Conservation (phyloP, 2,888 invertebrate genomes). For the Petrolisthes cinctipes region DNA sequence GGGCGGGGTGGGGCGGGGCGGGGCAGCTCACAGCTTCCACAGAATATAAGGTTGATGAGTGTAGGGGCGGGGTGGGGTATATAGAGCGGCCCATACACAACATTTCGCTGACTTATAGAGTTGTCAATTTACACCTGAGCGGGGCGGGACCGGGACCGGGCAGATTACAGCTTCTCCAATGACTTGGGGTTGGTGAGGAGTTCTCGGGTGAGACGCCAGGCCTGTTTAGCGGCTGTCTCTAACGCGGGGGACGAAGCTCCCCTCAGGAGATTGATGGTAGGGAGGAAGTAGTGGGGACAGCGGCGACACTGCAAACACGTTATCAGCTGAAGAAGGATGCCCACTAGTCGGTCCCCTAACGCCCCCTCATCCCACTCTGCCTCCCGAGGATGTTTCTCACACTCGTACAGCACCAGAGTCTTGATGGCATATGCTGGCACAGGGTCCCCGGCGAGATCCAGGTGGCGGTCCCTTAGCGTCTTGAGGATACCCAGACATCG, state of each 20-base stretch:
- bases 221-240: constrained; percentile 93
- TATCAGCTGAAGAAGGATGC: constrained; percentile 92
- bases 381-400: constrained; percentile 94
- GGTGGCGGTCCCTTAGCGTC: constrained; percentile 88
- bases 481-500: constrained; percentile 90
- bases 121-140: not conserved
- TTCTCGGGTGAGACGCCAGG: constrained; percentile 91
- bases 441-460: constrained; percentile 82
- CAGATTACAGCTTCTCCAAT: constrained; percentile 84
- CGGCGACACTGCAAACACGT: constrained; percentile 95
- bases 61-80: not conserved
- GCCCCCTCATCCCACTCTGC: constrained; percentile 94
- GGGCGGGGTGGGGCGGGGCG: constrained; percentile 4
- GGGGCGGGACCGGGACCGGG: not conserved
- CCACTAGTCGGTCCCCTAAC: constrained; percentile 90
- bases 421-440: constrained; percentile 91
- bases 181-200: constrained; percentile 91
- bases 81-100: not conserved
- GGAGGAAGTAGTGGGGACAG: constrained; percentile 95
- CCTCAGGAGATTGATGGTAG: constrained; percentile 91
- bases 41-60: too few species aligned
- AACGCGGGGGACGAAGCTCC: constrained; percentile 89
- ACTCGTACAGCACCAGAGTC: constrained; percentile 91
- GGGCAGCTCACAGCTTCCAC: too few species aligned
- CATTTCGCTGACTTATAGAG: too few species aligned